phyloP scores from a whole-genome alignment of 2,797 vertebrate genomes.

The Brotogeris chrysoptera region DNA sequence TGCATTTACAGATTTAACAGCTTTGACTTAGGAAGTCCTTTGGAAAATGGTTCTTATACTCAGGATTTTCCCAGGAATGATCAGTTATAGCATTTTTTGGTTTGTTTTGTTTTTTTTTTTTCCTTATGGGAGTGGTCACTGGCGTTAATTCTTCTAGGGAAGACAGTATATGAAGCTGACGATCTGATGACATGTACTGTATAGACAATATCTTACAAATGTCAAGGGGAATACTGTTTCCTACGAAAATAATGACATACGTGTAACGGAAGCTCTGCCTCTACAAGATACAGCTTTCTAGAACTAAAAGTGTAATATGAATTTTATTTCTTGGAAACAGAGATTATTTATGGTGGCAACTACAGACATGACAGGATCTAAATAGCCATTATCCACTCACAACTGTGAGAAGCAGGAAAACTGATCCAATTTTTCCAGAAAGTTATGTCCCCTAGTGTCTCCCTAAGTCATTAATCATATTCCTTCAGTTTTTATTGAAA shows the following conservation, averaged over 20 bases:
- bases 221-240: neutral
- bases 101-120: neutral
- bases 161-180: neutral
- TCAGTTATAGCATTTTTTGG: neutral
- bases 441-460: slow-evolving; percentile 9
- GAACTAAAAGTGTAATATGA: neutral
- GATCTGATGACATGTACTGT: slow-evolving; percentile 8
- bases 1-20: neutral
- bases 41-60: neutral
- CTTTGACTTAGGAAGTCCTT: neutral
- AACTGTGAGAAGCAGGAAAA: slow-evolving; percentile 17
- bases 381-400: slow-evolving; percentile 20
- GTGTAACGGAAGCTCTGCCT: neutral
- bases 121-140: neutral
- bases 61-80: neutral
- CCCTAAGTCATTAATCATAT: slow-evolving; percentile 13
- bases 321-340: slow-evolving; percentile 22
- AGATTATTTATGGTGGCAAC: slow-evolving; percentile 45
- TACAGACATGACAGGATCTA: slow-evolving; percentile 30
- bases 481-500: slow-evolving; percentile 9
- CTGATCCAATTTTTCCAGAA: slow-evolving; percentile 39
- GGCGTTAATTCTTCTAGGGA: neutral
- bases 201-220: neutral
- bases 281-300: neutral
- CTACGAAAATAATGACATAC: slow-evolving; percentile 18